A percentile compares a stretch with the other conserved stretches of the same genome.
phyloP scores from a whole-genome alignment of 1,140 invertebrate species.

The Palaemon carinicauda region DNA sequence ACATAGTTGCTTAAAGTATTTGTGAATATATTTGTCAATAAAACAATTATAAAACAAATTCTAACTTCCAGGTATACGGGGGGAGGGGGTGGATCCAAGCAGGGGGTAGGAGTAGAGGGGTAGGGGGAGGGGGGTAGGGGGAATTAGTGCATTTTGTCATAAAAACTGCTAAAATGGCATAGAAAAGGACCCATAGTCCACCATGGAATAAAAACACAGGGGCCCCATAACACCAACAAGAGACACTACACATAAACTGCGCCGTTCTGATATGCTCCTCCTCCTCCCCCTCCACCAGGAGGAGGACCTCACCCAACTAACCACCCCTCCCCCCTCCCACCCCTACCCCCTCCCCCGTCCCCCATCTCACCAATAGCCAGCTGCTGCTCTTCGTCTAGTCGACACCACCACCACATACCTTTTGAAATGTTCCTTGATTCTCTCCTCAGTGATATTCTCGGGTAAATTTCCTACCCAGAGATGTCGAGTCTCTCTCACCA shows the following conservation, averaged over 20 bases:
- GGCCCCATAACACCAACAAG: neutral
- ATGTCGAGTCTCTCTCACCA: conserved; percentile 99
- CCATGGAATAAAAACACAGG: too few species aligned
- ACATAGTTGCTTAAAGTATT: too few species aligned
- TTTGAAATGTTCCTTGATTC: conserved; percentile 96
- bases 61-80: neutral
- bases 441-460: conserved; percentile 96
- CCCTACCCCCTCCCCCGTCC: neutral
- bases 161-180: neutral
- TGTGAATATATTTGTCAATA: too few species aligned
- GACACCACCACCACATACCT: conserved; percentile 76
- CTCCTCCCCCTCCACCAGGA: neutral
- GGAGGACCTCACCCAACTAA: neutral
- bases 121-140: neutral
- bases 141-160: too few species aligned
- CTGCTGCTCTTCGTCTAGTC: conserved; percentile 69
- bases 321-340: neutral
- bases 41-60: neutral
- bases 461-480: conserved; percentile 99
- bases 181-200: neutral
- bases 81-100: neutral
- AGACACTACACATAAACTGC: conserved; percentile 1
- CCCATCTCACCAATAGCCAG: conserved; percentile 62
- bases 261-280: neutral
- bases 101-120: neutral